These are phyloP conservation scores for Nannospalax galili DNA, from an alignment of 2,113 vertebrate species.

Conservation along the genomic window DNA sequence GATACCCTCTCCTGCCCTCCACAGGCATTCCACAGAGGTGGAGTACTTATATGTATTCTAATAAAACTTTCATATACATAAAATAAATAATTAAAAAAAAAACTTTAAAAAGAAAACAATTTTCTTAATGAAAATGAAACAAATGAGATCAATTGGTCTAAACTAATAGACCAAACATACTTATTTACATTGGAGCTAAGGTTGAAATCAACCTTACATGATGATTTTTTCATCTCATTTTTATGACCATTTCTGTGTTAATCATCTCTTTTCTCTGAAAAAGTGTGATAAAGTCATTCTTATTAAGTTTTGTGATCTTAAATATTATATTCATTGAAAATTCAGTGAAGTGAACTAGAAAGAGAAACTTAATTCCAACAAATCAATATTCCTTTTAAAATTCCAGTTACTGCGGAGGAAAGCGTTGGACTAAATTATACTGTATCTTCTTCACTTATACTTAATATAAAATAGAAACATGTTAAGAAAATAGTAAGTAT, in stretches of 20 bases:
- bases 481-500: neutral
- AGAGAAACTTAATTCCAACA: constrained; percentile 31
- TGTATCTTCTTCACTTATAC: constrained; percentile 23
- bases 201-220: neutral
- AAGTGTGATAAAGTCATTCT: no score
- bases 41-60: no score
- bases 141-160: constrained; percentile 5
- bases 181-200: constrained; percentile 13
- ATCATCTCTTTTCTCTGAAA: neutral
- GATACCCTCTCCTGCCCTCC: no score
- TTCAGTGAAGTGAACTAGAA: neutral
- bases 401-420: constrained; percentile 1
- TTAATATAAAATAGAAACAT: neutral
- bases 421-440: neutral
- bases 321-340: constrained; percentile 23
- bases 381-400: neutral
- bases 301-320: neutral
- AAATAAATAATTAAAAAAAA: no score
- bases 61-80: no score
- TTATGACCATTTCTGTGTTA: neutral
- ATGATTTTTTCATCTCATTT: neutral
- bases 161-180: neutral
- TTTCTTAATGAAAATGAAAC: neutral
- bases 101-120: no score
- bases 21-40: no score